Evolutionary conservation across 2,888 invertebrate species (phyloP), one percentile per base, ranked within the genome.

Genomic region (Drosophila mimica): DNA sequence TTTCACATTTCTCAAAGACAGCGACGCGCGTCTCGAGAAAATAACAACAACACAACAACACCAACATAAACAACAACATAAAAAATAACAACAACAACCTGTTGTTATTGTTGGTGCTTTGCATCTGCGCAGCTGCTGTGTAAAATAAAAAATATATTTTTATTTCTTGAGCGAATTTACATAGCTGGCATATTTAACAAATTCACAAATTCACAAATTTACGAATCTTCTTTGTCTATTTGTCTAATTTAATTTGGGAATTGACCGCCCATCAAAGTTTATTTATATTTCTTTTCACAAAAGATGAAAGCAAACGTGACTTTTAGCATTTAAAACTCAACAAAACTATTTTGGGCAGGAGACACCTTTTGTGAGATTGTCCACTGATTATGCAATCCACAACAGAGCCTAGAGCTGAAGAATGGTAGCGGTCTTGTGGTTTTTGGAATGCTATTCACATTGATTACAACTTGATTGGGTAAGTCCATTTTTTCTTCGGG

Each of bases 231-330:
- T 58, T 89, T 72, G 89, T 83, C 82, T 57, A 87, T 87, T 90
- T 87, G 90, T 90, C 90, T 66, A 48, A 62, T 71, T 88, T 80
- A 89, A 89, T 88, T 88, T 74, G 54, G 64, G 66, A 59, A 65
- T 81, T 70, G 72, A 53, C 38, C 70, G 60, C 68, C 64, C 58
- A 71, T 83, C 74, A 75, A 80, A 70, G 72, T 76, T 78, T 60
- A 69, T 75, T 63, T 61, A 66, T 63, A 59, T 66, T 68, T 66
- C 61, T 63, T 61, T 79, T 59, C 48, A 86, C 83, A 84, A 84
- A 79, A 85, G 86, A 86, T 74, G 88, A 86, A 86, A 86, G 90
- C 90, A 86, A 86, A 76, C 89, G 86, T 86, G 90, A 89, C 85
- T 70, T 89, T 8, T n/a, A 49, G 20, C 64, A 58, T 71, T 73